Base-by-base conservation (phyloP, 23 tunicate genomes). In the Ascidia mentula region DNA sequence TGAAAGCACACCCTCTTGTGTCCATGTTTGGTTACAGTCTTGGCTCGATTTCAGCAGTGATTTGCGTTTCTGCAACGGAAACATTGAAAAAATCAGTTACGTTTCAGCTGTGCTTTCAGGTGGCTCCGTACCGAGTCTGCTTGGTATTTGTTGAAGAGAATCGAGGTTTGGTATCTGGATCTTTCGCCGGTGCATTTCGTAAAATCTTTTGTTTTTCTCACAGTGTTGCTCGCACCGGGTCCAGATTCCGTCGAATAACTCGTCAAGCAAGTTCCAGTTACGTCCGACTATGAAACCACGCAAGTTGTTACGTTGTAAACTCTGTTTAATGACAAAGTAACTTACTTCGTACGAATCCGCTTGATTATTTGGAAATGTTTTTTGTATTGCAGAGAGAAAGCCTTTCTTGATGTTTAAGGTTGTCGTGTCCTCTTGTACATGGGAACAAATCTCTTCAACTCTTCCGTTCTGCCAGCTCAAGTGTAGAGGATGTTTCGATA, bases 341-440 rank as follows among this genome's bases (percentile, higher is more conserved):
- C 65, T 38, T 59, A 82, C 87, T 78, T 82, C 87, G 75, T 82
- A 30, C 28, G 60, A 79, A 15, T 35, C 80, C 26, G 73, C 40
- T 59, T 59, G 59, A 60, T 38, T 75, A 38, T 46, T 46, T 31
- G 36, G 34, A 35, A 76, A 40, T 9, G 87, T 38, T 30, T 40
- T 77, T 77, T 84, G 88, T 40, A 84, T 34, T 17, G 82, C 77
- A 20, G 88, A 84, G n/a, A 84, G 53, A 69, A 84, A 77, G 8
- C 88, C 88, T 22, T 74, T 59, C 46, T 84, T 84, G 77, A 84
- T 46, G 76, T 84, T 84, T 34, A 84, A 36, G 31, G 77, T 81
- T 73, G 82, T 45, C 0, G 46, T 60, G 32, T 73, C 74, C 18
- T 84, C 88, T 13, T 84, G 31, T 31, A 22, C 38, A 36, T 74